Evolutionary conservation across 2,888 invertebrate species (phyloP).

Genomic region (Parnassius orleans): DNA sequence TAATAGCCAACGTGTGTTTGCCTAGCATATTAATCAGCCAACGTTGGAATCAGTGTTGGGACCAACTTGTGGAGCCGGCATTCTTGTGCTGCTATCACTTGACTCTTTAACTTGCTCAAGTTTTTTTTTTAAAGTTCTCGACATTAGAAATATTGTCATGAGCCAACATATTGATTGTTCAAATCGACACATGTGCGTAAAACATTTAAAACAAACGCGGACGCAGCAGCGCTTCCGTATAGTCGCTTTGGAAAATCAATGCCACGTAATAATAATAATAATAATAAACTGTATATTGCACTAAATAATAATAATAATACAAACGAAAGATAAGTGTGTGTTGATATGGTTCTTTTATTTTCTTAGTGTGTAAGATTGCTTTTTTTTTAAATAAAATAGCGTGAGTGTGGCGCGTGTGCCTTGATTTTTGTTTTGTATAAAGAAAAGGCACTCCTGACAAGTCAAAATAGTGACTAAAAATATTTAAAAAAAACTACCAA

Average conservation of each 20-base stretch:
- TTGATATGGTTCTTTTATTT: slow-evolving; percentile 57
- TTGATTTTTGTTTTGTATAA: no score
- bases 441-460: not conserved
- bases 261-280: slow-evolving; percentile 16
- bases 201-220: not conserved
- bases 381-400: slow-evolving; percentile 49
- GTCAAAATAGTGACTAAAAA: not conserved
- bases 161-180: slow-evolving; percentile 16
- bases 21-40: no score
- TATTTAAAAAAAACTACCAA: not conserved
- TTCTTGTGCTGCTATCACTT: slow-evolving; percentile 6
- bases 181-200: slow-evolving; percentile 7
- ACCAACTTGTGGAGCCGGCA: no score
- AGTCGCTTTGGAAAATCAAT: slow-evolving; percentile 14
- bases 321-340: slow-evolving; percentile 48
- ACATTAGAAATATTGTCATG: slow-evolving; percentile 8
- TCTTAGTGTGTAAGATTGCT: slow-evolving; percentile 68
- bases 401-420: slow-evolving; percentile 32
- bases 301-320: slow-evolving; percentile 41
- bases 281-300: slow-evolving; percentile 48
- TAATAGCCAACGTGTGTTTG: no score
- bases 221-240: not conserved
- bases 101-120: slow-evolving; percentile 24
- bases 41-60: no score
- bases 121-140: slow-evolving; percentile 3